Conservation (phyloP, 64 coral and sea anemone species). For the Montipora capricornis region DNA sequence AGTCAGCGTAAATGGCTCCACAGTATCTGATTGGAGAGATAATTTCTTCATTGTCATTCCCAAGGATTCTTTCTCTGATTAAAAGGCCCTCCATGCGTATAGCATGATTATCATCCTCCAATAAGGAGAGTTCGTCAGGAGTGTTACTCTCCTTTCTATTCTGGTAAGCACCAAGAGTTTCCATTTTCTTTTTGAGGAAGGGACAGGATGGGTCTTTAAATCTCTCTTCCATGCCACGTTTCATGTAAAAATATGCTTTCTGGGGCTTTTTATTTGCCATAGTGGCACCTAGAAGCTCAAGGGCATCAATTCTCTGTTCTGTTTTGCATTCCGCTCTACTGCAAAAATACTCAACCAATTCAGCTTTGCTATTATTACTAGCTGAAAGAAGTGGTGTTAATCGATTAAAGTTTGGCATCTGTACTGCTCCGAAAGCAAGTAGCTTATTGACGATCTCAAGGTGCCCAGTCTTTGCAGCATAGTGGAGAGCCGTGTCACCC, state of each 20-base stretch:
- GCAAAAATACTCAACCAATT: constrained; percentile 73
- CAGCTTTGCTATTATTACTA: constrained; percentile 63
- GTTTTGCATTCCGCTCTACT: constrained; percentile 22
- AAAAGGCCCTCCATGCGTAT: constrained; percentile 73
- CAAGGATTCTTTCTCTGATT: constrained; percentile 74
- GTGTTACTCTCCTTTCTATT: constrained; percentile 68
- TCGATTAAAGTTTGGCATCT: constrained; percentile 49
- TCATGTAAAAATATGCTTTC: constrained; percentile 51
- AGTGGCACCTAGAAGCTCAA: constrained; percentile 81
- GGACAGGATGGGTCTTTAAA: constrained; percentile 11
- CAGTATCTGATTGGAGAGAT: constrained; percentile 51
- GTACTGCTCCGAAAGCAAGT: background rate
- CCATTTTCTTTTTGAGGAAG: constrained; percentile 20
- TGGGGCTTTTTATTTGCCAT: constrained; percentile 67
- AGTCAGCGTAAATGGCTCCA: no score
- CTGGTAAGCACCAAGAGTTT: constrained; percentile 63
- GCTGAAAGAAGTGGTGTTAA: constrained; percentile 64
- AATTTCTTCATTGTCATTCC: constrained; percentile 41
- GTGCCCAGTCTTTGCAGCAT: no score
- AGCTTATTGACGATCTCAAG: no score
- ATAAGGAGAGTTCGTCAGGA: constrained; percentile 31
- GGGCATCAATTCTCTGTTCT: constrained; percentile 45
- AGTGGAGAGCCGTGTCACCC: no score
- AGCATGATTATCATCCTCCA: constrained; percentile 30
- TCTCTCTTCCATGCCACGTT: constrained; percentile 46